Base-by-base conservation (phyloP, 2,888 invertebrate genomes). In the Thymelicus lineola region DNA sequence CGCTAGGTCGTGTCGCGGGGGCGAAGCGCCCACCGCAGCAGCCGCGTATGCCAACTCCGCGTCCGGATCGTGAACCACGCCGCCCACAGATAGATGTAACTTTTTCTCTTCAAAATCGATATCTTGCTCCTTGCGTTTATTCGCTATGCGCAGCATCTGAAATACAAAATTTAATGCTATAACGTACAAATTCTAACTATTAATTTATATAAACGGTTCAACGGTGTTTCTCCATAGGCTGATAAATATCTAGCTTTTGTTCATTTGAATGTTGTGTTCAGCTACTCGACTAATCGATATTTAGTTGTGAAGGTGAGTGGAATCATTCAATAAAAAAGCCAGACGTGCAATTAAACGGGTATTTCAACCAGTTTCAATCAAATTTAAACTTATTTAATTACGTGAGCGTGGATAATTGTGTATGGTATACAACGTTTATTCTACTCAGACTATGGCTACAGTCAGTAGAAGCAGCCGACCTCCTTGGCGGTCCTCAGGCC, bases 61-160 rank as follows among this genome's bases (percentile, higher is more conserved):
- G 75, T 92, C 93, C 0, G 94, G 93, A 74, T 93, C 94, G 79
- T 93, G 92, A 45, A 91, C 93, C 14, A 88, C 89, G 0, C 93
- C 91, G 0, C 93, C 93, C 66, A 97, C 94, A 3, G 97, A 97
- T 70, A 98, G 86, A 83, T 98, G 98, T 94, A 98, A 96, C 86
- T 98, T 97, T 90, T 98, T 98, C 87, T 99, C 98, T 84, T 98
- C 98, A 84, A 98, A 98, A 88, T 98, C 98, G 94, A 97, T 97
- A 84, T 99, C 98, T 79, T 97, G 98, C 87, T 98, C 98, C 85
- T 98, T 98, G 53, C 98, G 96, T 85, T 98, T 98, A 79, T 97
- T 97, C 0, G 98, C 98, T 91, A 98, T 98, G 72, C 98, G 95
- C 90, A 93, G 77, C 93, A 93, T 93, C 93, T 93, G 77, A 10